phyloP scores from a whole-genome alignment of 2,113 vertebrate species.

The Bucco capensis region DNA sequence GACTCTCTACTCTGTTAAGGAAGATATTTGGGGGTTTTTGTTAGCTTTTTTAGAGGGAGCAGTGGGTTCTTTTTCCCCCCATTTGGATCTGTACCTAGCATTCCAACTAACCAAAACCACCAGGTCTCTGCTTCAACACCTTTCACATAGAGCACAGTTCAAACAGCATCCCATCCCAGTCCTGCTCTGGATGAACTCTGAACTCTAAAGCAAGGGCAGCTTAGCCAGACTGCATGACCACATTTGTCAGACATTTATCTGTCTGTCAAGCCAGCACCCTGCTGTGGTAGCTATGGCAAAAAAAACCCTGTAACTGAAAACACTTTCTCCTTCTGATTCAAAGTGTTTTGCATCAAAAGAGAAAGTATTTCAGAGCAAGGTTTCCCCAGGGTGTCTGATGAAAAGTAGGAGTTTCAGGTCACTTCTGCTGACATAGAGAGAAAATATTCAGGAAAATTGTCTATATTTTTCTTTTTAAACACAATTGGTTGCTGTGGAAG shows the following conservation, averaged over 20 bases:
- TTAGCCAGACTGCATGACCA: neutral
- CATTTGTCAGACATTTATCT: neutral
- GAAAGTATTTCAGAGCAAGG: neutral
- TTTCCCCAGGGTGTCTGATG: neutral
- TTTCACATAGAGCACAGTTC: neutral
- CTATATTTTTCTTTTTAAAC: neutral
- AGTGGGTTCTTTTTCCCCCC: neutral
- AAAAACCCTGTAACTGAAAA: neutral
- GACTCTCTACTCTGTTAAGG: neutral
- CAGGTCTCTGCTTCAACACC: neutral
- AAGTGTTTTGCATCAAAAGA: neutral
- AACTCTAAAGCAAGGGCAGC: neutral
- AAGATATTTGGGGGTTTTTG: neutral
- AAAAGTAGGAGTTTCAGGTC: conserved; percentile 3
- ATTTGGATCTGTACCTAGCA: neutral
- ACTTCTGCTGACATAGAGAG: neutral
- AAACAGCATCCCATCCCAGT: neutral
- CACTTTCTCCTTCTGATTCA: neutral
- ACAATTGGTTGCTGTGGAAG: neutral
- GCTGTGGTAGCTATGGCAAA: neutral
- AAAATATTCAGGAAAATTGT: neutral
- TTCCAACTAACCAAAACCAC: neutral
- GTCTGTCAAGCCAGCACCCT: neutral
- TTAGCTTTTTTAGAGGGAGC: neutral
- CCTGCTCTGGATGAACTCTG: neutral